Percentiles rank a stretch among this genome's conserved stretches.
Evolutionary conservation across 2,797 vertebrate genomes (phyloP).

Genomic region (Helicolenus hilgendorfi): DNA sequence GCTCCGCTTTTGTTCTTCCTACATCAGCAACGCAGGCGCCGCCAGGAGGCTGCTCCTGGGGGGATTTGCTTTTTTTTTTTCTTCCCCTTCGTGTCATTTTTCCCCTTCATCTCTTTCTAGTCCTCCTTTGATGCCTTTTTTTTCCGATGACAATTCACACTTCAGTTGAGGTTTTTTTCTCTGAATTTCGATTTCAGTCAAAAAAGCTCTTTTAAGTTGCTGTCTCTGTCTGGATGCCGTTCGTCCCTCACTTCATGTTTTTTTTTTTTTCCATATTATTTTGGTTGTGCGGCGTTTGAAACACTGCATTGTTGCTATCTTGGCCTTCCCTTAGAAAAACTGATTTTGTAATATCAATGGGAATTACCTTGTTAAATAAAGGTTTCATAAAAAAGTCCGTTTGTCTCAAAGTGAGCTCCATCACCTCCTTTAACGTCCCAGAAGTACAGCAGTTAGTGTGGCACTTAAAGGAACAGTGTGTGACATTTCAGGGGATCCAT

Average conservation of each 20-base stretch:
- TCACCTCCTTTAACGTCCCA: conserved; percentile 39
- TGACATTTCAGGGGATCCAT: too few relatives aligned
- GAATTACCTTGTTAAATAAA: neutral
- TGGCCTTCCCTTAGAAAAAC: neutral
- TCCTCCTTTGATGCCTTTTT: conserved; percentile 57
- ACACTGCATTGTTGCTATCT: neutral
- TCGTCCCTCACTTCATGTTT: conserved; percentile 32
- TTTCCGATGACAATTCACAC: conserved; percentile 68
- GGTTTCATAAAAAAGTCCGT: neutral
- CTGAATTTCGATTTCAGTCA: conserved; percentile 74
- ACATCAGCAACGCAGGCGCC: conserved; percentile 76
- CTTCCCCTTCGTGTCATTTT: conserved; percentile 46
- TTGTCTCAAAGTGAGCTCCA: conserved; percentile 26
- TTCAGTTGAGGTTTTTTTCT: conserved; percentile 82
- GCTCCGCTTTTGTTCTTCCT: conserved; percentile 78
- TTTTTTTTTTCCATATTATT: conserved; percentile 19
- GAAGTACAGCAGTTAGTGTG: conserved; percentile 7
- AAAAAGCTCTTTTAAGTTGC: conserved; percentile 78
- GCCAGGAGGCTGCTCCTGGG: conserved; percentile 72
- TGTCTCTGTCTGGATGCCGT: conserved; percentile 58
- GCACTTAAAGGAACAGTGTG: neutral
- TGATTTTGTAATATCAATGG: neutral
- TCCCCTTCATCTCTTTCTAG: conserved; percentile 44
- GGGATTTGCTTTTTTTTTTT: conserved; percentile 67
- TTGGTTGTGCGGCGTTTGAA: neutral